Evolutionary conservation across 2,888 invertebrate species (phyloP).

Genomic region (Julus scanicus): DNA sequence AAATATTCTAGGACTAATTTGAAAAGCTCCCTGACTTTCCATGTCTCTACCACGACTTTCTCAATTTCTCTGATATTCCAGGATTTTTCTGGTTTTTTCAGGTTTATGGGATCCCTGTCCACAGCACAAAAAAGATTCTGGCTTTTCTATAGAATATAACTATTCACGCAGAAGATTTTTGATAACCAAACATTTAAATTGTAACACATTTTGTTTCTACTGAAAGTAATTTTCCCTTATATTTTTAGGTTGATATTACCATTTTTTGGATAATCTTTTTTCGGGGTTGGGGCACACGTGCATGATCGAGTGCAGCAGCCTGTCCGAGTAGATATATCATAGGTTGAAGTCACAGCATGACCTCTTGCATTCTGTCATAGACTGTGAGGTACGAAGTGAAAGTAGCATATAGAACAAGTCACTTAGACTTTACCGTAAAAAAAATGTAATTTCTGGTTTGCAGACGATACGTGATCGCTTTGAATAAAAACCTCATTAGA

Average conservation of each 20-base stretch:
- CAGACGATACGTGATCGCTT: constrained; percentile 39
- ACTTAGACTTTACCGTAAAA: not conserved
- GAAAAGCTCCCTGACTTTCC: no score
- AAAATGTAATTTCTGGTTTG: not conserved
- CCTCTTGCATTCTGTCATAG: constrained; percentile 13
- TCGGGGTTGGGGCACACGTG: not conserved
- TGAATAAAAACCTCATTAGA: constrained; percentile 36
- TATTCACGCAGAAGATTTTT: no score
- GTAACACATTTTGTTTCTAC: not conserved
- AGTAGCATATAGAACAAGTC: constrained; percentile 18
- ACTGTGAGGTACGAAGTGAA: constrained; percentile 24
- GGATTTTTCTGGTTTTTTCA: no score
- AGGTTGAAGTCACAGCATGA: constrained; percentile 19
- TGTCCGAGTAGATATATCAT: constrained; percentile 12
- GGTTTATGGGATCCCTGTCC: no score
- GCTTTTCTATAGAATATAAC: no score
- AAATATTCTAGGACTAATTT: no score
- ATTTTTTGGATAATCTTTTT: constrained; percentile 10
- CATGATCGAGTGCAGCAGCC: constrained; percentile 8
- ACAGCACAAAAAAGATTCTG: no score
- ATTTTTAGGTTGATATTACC: not conserved
- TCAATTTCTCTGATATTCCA: no score
- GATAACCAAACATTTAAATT: no score
- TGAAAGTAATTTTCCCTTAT: not conserved
- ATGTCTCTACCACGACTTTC: no score